These are phyloP conservation scores for Elgaria multicarinata DNA, from an alignment of 2,113 vertebrate genomes.

Conservation along the genomic window DNA sequence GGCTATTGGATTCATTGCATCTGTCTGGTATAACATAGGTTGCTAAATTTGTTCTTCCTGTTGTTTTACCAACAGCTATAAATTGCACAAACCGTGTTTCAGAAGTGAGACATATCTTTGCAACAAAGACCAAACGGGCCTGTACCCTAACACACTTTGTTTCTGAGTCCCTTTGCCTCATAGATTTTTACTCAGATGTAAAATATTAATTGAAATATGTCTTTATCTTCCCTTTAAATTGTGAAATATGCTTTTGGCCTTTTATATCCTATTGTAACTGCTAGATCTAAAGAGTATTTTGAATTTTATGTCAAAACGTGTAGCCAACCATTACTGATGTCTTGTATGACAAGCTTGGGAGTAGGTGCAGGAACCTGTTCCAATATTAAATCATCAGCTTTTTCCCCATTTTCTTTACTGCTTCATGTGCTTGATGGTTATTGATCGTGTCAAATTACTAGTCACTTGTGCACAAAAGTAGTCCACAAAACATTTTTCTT, in stretches of 20 bases:
- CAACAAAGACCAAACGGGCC: neutral
- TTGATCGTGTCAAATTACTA: neutral
- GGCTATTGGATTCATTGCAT: neutral
- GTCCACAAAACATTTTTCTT: neutral
- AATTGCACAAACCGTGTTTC: neutral
- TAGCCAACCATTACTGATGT: neutral
- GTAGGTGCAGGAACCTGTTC: neutral
- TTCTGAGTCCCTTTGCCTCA: neutral
- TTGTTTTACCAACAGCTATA: neutral
- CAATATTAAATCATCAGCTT: neutral
- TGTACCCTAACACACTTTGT: neutral
- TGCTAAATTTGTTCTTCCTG: neutral
- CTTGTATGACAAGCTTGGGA: neutral
- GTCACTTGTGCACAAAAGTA: neutral
- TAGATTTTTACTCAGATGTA: neutral
- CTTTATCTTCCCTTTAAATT: neutral
- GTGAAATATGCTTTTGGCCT: neutral
- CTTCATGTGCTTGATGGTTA: neutral
- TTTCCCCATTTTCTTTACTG: neutral
- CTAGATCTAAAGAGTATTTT: neutral
- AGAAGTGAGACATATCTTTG: neutral
- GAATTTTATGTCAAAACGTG: neutral
- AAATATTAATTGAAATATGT: neutral
- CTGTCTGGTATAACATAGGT: neutral
- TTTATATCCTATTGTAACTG: neutral